Conservation (phyloP, 2,888 invertebrate genomes). For the Digitonthophagus gazella region DNA sequence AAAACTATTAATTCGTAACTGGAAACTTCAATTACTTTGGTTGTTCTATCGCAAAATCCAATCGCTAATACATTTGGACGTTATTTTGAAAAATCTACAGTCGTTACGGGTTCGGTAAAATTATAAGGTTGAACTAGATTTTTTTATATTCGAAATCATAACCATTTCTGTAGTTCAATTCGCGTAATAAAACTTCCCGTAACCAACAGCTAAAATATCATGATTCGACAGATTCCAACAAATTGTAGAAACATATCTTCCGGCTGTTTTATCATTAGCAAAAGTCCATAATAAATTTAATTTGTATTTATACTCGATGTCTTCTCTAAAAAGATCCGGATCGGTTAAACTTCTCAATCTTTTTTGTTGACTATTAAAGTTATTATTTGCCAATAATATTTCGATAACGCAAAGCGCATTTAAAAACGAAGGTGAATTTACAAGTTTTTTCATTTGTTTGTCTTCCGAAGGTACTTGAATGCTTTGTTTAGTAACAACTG, state of each 20-base stretch:
- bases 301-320: constrained; percentile 66
- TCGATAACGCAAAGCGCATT: constrained; percentile 66
- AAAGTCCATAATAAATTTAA: constrained; percentile 69
- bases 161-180: constrained; percentile 62
- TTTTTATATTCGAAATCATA: constrained; percentile 78
- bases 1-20: constrained; percentile 54
- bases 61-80: constrained; percentile 72
- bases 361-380: constrained; percentile 66
- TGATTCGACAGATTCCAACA: constrained; percentile 67
- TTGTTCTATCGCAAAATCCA: constrained; percentile 71
- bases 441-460: constrained; percentile 45
- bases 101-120: constrained; percentile 65
- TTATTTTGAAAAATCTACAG: constrained; percentile 66
- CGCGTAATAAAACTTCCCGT: constrained; percentile 65
- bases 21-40: constrained; percentile 71
- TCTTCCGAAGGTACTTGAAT: constrained; percentile 42
- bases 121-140: constrained; percentile 72
- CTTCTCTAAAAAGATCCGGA: constrained; percentile 62
- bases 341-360: constrained; percentile 64
- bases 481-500: constrained; percentile 45
- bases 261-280: constrained; percentile 54
- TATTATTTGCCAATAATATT: constrained; percentile 69
- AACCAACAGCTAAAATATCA: constrained; percentile 72
- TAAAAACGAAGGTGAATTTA: constrained; percentile 52
- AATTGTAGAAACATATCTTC: constrained; percentile 61